Evolutionary conservation across 2,888 invertebrate genomes (phyloP), one percentile per base, ranked within the genome.

Genomic region (Colletes collaris): DNA sequence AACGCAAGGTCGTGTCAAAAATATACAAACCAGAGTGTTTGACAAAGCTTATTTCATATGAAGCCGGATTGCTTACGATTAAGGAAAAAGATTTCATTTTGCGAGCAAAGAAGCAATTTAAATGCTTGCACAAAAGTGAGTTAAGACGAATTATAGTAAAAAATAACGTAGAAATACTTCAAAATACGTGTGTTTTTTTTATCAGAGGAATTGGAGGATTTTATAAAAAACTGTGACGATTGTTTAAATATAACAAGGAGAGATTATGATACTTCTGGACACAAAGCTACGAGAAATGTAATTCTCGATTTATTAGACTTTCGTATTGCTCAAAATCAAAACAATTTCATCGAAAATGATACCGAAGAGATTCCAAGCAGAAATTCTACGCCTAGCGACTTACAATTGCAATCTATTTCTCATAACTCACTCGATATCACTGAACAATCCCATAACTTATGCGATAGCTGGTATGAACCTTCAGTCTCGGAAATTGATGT

Each of bases 241-340:
- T 84, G 81, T 63, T 81, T 87, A 13, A 89, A 86, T 50, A 10
- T 27, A 2, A 37, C 55, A 35, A 60, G 55, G 16, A 72, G 72
- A 49, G 59, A 78, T 55, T 71, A 85, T 27, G 77, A 83, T 37
- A 71, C 80, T 1, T 69, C 72, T 55, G 62, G 74, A 27, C 90
- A 89, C 53, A 81, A 90, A 46, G 86, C 89, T 16, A 86, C 90
- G 10, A 85, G 84, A 8, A 87, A 86, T n/a, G 73, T 82, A 1
- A 84, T 87, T 4, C 82, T 85, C 79, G 88, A 90, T 72, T 73
- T 89, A n/a, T 71, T 89, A 53, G 91, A 89, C 11, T 91, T 90
- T 63, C 81, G 75, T 8, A n/a, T 49, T 2, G 58, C 52, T 6
- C 4, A 62, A 35, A 72, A 13, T 27, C 8, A 64, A 35, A 16